Evolutionary conservation across 2,113 vertebrate genomes (phyloP).

Genomic region (Coracopsis vasa): DNA sequence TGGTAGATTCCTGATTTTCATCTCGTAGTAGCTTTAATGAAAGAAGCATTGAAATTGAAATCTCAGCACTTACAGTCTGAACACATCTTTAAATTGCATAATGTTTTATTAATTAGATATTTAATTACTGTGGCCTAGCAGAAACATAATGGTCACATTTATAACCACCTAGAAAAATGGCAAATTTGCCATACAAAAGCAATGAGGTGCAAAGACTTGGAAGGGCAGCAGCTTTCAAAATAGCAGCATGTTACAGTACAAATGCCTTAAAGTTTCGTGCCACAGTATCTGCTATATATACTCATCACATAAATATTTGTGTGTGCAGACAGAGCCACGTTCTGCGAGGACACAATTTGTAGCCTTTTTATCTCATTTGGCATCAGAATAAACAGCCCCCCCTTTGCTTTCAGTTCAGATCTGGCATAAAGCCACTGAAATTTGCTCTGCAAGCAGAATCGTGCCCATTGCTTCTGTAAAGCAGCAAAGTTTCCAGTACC

Average conservation of each 20-base stretch:
- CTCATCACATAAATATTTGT: neutral
- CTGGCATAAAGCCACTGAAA: neutral
- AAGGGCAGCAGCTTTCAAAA: neutral
- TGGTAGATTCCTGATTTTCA: neutral
- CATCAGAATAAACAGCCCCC: neutral
- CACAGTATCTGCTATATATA: neutral
- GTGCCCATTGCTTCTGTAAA: neutral
- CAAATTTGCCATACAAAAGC: neutral
- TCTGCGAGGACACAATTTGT: neutral
- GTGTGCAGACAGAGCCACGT: neutral
- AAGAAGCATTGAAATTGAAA: neutral
- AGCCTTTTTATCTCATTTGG: neutral
- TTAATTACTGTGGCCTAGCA: neutral
- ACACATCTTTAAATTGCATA: neutral
- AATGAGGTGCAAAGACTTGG: neutral
- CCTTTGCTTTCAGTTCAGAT: neutral
- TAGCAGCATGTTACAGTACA: neutral
- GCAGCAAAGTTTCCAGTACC: neutral
- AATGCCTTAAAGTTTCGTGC: neutral
- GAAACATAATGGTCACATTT: neutral
- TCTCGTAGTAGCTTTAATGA: neutral
- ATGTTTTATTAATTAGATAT: neutral
- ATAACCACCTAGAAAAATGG: neutral
- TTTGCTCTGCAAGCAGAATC: neutral
- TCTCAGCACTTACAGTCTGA: neutral